Base-by-base conservation (phyloP, 2,888 invertebrate genomes). In the Cheilosia impressa region DNA sequence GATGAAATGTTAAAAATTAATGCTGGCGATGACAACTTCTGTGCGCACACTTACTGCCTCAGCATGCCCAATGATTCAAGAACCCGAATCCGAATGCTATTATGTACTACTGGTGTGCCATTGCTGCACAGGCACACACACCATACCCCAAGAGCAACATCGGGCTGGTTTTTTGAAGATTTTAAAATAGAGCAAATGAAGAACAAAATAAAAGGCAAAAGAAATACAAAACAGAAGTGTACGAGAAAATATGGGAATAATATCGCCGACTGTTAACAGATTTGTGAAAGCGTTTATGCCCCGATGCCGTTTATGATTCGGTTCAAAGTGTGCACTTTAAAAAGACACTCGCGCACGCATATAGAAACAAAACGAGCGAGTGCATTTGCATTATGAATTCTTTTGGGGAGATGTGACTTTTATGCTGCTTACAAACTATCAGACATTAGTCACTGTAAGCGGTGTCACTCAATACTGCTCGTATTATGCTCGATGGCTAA, bases 211-310 rank as follows among this genome's bases (percentile, higher is more conserved):
- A 68, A 76, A 31, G n/a, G 41, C 65, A 60, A 53, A 38, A 38
- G 13, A 13, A 38, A 38, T 38, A 38, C 43, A 53, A 62, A 50
- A 62, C 27, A 31, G 63, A 65, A 71, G 31, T 63, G 63, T 68
- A 75, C 57, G 65, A 75, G 65, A 84, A 84, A 85, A 77, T 85
- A 85, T 85, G 85, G 81, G 84, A 89, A 87, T 88, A 91, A 91
- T 91, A 91, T 91, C 90, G 90, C 90, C 90, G 89, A 91, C 91
- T 91, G 92, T 90, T 91, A 91, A 91, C 88, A 91, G 91, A 91
- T 91, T 91, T 91, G 92, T 91, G 90, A 87, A 89, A 87, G 87
- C 84, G 89, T 87, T 87, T 87, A 87, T 87, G 87, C 87, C 84
- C 78, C 80, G 84, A 80, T 84, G 87, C 84, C 87, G 82, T 84